Base-by-base conservation (phyloP, 2,888 invertebrate species). In the Cheilosia urbana region DNA sequence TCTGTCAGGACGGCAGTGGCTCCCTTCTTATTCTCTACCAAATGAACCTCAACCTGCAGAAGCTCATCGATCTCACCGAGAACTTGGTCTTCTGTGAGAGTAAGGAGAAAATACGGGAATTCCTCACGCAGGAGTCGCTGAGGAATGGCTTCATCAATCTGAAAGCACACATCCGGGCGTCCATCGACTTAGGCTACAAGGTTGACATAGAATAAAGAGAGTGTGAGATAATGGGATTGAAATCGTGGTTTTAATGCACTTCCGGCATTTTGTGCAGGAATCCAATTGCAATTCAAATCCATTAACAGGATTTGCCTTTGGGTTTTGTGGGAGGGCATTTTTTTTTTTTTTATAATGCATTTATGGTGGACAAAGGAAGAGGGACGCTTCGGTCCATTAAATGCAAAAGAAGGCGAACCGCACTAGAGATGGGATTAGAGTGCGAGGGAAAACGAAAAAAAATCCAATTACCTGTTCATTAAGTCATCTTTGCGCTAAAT, bases 101-200 rank as follows among this genome's bases (percentile, higher is more conserved):
- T 9, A 90, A 90, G 73, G 88, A 89, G 11, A 91, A 89, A 49
- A 88, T 92, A 24, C 87, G 88, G 17, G 92, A 92, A 87, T 90
- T 91, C 49, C 83, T 92, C 0, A 91, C 91, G 0, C 92, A 92
- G 78, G 92, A 92, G 71, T 90, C 90, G 0, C 84, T 92, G 58
- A 89, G 92, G 37, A 92, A 91, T 85, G 92, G 92, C 2, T 89
- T 89, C 24, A 92, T 92, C 37, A 90, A 90, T 88, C 88, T 92
- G 11, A 91, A 91, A 75, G 91, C 90, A 40, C 92, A 92, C 82
- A 91, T 92, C 79, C 89, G 92, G 51, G 92, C 92, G 60, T 92
- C 92, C 63, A 92, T 92, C 49, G 92, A 92, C 88, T 88, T 92
- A 83, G 92, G 92, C 57, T 92, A 92, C 80, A 92, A 91, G 87